Evolutionary conservation across 2,888 invertebrate species (phyloP), one percentile per base, ranked within the genome.

Genomic region (Stictocephala bisonia): DNA sequence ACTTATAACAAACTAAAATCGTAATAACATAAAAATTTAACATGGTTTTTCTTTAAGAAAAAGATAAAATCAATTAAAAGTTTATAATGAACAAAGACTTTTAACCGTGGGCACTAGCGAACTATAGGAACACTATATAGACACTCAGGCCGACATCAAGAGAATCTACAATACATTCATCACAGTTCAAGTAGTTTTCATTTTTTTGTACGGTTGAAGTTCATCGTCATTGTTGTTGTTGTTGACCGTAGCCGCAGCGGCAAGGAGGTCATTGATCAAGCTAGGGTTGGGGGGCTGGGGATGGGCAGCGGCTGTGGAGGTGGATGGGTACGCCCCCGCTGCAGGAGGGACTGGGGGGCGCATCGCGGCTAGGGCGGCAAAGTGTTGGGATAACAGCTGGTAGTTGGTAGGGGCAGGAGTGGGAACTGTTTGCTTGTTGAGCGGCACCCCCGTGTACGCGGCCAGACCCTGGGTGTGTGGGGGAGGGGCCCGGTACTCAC

Each of bases 181-280:
- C 68, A 71, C 68, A 72, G 72, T 75, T 72, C 91, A 92, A 83
- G 91, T 93, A 81, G 94, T 94, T 87, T 94, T 94, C 90, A 94
- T 91, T 87, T 94, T 94, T 86, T 95, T 95, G 86, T 93, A 94
- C 73, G 95, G 95, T 84, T 94, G 94, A 83, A 93, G 87, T 22
- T 89, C 89, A 74, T 88, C 87, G 78, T 84, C 84, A 78, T 86
- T 81, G 79, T 84, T 78, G 82, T 79, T 83, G 56, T 81, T 82
- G 71, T 83, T 84, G 15, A 83, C 85, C 71, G 86, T 84, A 0
- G 83, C 85, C 69, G 86, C 84, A 0, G 83, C 85, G 70, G 86
- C 84, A 0, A 84, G 78, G 53, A 84, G 78, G 35, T 83, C 83
- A n/a, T 83, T 83, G 50, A 83, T 82, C 6, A 84, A 76, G 2